A percentile compares a stretch with the other conserved stretches of the same genome.
Conservation (phyloP, 2,797 vertebrate species). For the Melanotaenia nigrans region DNA sequence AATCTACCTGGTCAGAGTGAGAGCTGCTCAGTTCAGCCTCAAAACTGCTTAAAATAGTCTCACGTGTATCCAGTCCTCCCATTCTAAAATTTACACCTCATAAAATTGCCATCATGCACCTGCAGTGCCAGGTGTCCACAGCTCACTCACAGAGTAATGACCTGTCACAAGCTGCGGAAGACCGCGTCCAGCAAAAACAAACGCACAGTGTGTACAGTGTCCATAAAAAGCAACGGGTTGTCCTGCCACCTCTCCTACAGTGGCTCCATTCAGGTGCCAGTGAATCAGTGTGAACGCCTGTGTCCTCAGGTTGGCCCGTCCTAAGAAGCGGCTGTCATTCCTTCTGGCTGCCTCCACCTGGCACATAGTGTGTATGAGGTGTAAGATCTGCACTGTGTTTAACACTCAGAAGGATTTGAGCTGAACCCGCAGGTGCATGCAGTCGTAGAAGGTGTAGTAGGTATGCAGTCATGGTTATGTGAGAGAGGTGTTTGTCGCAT, state of each 20-base stretch:
- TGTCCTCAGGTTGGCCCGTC: slow-evolving; percentile 2
- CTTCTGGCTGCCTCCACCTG: slow-evolving; percentile 17
- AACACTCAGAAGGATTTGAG: background rate
- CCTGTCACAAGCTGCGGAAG: slow-evolving; percentile 25
- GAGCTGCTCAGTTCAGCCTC: background rate
- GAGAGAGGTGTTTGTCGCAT: background rate
- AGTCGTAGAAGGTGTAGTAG: background rate
- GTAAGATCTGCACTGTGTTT: background rate
- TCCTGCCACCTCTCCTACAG: slow-evolving; percentile 42
- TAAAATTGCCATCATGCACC: slow-evolving; percentile 41
- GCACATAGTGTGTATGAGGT: background rate
- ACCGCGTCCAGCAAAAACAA: slow-evolving; percentile 36
- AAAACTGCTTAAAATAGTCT: background rate
- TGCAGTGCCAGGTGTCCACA: slow-evolving; percentile 58
- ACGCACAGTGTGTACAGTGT: slow-evolving; percentile 39
- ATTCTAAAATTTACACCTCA: background rate
- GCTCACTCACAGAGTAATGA: slow-evolving; percentile 7
- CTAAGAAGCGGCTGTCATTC: slow-evolving; percentile 29
- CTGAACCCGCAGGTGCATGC: slow-evolving; percentile 24
- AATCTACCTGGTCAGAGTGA: slow-evolving; percentile 49
- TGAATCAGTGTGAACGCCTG: slow-evolving; percentile 22
- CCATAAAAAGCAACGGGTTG: slow-evolving; percentile 27
- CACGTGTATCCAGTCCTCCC: background rate
- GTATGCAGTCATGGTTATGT: background rate
- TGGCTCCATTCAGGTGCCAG: slow-evolving; percentile 68